Evolutionary conservation across 1,140 invertebrate genomes (phyloP), one percentile per base, ranked within the genome.

Genomic region (Plectrocnemia conspersa): DNA sequence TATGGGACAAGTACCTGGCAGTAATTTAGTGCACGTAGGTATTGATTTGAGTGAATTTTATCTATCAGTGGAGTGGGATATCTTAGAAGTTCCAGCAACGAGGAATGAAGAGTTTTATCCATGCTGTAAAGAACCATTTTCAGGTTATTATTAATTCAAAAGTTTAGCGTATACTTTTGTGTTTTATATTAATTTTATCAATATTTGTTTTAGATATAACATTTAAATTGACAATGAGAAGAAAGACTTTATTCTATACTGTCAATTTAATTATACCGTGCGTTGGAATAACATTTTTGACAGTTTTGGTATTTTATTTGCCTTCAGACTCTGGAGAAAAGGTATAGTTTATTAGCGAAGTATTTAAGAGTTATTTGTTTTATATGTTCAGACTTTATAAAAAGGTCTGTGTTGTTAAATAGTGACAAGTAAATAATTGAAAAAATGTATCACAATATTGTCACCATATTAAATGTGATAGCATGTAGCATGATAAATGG

Each of bases 251-350:
- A 4, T 97, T 91, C 70, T 91, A 95, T 73, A 92, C 92, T 0
- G 89, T 93, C 1, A 93, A 93, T 68, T 74, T 93, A 52, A 93
- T 93, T 58, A 89, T 92, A 58, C 90, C 91, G 0, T 93, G 89
- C 66, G 90, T 94, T 6, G 90, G 89, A 27, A 86, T 92, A 54
- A 94, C 93, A 11, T 97, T 95, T 72, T 78, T 97, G 22, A 95
- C 94, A 1, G 90, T 97, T 5, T 75, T 97, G 27, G 94, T 97
- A 11, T 97, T 97, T 73, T 97, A 97, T 74, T 69, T 97, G 58
- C 94, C 94, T 3, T 95, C 92, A 21, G 93, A 96, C 73, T 93
- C 90, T 4, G 93, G 94, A 13, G 94, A 97, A 74, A 96, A 97
- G 76, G 86, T 86, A 70, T 82, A 50, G 36, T 1, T 27, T 15